Evolutionary conservation across 2,888 invertebrate species (phyloP).

Genomic region (Oxytorus armatus): DNA sequence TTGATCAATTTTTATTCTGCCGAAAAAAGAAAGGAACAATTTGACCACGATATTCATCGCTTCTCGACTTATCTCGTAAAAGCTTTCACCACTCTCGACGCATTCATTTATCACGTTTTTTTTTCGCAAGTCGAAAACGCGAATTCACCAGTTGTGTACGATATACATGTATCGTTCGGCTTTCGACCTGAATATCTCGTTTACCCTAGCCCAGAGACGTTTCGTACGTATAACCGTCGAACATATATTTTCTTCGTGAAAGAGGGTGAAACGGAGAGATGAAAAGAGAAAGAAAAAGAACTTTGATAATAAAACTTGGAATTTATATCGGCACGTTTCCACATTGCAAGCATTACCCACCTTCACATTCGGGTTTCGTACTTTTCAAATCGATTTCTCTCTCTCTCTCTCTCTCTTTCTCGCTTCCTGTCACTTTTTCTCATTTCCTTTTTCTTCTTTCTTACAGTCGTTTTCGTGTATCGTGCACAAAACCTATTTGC

Average conservation of each 20-base stretch:
- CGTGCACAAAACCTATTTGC: slow-evolving; percentile 15
- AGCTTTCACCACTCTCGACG: background rate
- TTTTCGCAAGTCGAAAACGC: slow-evolving; percentile 11
- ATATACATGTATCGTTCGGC: slow-evolving; percentile 14
- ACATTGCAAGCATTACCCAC: slow-evolving; percentile 39
- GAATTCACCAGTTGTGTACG: slow-evolving; percentile 14
- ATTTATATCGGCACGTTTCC: slow-evolving; percentile 61
- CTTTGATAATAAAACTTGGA: slow-evolving; percentile 59
- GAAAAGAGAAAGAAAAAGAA: background rate
- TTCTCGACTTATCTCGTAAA: background rate
- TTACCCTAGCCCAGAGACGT: background rate
- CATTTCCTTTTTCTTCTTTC: background rate
- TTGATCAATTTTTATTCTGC: background rate
- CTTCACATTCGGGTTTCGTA: background rate
- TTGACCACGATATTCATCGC: background rate
- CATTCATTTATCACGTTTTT: slow-evolving; percentile 32
- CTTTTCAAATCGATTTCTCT: slow-evolving; percentile 16
- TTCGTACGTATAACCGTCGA: slow-evolving; percentile 20
- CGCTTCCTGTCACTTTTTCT: background rate
- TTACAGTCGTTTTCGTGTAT: background rate
- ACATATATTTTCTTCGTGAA: slow-evolving; percentile 13
- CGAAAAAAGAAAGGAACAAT: background rate
- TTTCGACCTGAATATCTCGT: slow-evolving; percentile 2
- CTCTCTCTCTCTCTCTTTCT: background rate
- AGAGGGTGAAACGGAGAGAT: background rate